Conservation (phyloP, 1,140 invertebrate genomes). For the Panulirus ornatus region DNA sequence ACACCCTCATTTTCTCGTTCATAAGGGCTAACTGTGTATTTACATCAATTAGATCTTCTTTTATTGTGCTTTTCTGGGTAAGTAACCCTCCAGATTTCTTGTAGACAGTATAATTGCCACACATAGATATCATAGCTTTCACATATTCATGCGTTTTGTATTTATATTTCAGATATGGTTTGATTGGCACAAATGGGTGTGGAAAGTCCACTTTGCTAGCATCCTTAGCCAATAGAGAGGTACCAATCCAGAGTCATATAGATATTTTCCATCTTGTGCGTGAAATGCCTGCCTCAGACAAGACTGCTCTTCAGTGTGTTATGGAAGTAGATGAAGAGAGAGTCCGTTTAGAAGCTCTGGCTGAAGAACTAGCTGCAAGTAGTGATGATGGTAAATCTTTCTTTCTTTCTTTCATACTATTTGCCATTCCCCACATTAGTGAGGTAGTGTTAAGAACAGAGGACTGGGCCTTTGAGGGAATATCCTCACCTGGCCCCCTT, state of each 20-base stretch:
- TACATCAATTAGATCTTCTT: no score
- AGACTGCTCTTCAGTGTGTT: conserved; percentile 93
- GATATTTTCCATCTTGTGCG: conserved; percentile 98
- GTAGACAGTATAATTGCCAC: no score
- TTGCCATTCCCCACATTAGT: no score
- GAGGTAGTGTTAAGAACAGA: no score
- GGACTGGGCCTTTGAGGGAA: no score
- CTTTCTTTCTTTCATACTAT: neutral
- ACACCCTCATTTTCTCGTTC: no score
- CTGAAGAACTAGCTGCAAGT: conserved; percentile 91
- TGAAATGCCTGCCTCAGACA: conserved; percentile 97
- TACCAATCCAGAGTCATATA: conserved; percentile 97
- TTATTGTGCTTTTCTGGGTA: no score
- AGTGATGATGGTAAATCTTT: conserved; percentile 88
- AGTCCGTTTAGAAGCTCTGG: conserved; percentile 92
- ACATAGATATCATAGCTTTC: no score
- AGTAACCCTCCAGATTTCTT: no score
- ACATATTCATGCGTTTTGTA: no score
- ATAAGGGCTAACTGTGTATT: no score
- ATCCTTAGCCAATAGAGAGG: conserved; percentile 94
- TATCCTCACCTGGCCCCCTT: no score
- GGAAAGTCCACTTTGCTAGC: conserved; percentile 96
- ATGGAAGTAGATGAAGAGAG: conserved; percentile 99
- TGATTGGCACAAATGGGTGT: conserved; percentile 97
- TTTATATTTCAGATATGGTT: conserved; percentile 87